These are phyloP conservation scores for Rhinopithecus roxellana DNA, from an alignment of 2,113 vertebrate genomes.

Conservation along the genomic window DNA sequence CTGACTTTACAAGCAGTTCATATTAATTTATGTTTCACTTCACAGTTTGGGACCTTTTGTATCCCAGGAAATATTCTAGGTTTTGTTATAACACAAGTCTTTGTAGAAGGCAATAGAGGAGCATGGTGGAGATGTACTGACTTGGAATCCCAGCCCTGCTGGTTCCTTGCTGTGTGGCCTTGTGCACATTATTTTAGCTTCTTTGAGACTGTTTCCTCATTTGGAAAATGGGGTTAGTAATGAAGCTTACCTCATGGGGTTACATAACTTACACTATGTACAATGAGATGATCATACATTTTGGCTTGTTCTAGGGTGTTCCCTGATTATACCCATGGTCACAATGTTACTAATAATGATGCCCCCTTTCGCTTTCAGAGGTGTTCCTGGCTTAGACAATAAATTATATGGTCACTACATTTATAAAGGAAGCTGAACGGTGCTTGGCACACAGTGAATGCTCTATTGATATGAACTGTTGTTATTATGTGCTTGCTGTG, in stretches of 20 bases:
- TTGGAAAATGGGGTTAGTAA: neutral
- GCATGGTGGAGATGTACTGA: neutral
- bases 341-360: neutral
- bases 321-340: neutral
- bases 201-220: neutral
- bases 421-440: neutral
- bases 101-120: neutral
- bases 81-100: neutral
- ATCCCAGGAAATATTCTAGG: neutral
- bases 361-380: neutral
- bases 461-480: neutral
- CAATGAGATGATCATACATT: neutral
- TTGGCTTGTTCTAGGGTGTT: neutral
- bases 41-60: neutral
- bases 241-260: neutral
- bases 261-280: neutral
- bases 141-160: neutral
- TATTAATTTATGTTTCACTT: neutral
- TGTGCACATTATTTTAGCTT: neutral
- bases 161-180: neutral
- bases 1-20: neutral
- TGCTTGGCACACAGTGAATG: neutral
- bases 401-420: neutral
- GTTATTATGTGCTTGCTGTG: neutral
- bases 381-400: neutral